Evolutionary conservation across 1,140 invertebrate species (phyloP).

Genomic region (Dreissena rostriformis): DNA sequence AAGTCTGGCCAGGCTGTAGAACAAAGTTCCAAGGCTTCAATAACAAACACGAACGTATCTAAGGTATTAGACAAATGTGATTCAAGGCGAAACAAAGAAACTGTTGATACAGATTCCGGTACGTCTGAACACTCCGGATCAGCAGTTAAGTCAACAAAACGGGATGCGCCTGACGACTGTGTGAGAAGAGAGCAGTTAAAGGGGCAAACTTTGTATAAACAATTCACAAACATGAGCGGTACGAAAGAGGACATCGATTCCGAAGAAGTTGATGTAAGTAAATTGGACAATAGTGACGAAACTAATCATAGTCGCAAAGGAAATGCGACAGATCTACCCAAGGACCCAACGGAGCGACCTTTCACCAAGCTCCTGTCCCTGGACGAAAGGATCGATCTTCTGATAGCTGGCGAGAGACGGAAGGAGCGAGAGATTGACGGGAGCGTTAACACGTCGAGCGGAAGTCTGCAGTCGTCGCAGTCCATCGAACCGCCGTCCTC

Average conservation of each 20-base stretch:
- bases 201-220: background rate
- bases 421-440: slow-evolving; percentile 19
- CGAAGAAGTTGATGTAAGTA: background rate
- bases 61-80: no score
- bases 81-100: no score
- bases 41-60: no score
- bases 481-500: slow-evolving; percentile 7
- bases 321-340: background rate
- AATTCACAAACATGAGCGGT: background rate
- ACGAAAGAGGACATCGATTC: background rate
- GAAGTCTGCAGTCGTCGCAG: background rate
- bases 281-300: background rate
- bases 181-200: background rate
- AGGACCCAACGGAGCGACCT: slow-evolving; percentile 39
- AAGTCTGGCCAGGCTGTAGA: background rate
- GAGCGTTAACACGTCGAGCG: slow-evolving; percentile 4
- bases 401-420: slow-evolving; percentile 44
- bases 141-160: background rate
- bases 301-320: background rate
- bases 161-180: background rate
- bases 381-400: slow-evolving; percentile 48
- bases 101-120: no score
- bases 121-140: background rate
- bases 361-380: slow-evolving; percentile 37
- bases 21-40: background rate